A percentile compares a stretch with the other conserved stretches of the same genome.
phyloP scores from a whole-genome alignment of 2,888 invertebrate species.

The Parascotia fuliginaria region DNA sequence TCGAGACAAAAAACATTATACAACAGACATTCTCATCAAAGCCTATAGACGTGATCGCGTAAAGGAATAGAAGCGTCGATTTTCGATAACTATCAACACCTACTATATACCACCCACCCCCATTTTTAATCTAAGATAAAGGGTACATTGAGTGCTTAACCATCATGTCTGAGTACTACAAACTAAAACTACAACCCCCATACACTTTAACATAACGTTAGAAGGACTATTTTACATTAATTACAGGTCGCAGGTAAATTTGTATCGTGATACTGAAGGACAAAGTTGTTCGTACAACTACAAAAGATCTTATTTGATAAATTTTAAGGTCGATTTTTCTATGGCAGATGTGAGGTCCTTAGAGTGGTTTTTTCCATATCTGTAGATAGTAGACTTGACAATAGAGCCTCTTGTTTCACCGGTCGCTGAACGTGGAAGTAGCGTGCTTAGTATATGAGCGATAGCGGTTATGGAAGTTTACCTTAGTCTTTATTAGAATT shows the following conservation, averaged over 20 bases:
- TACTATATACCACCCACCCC: conserved; percentile 52
- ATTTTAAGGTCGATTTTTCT: conserved; percentile 39
- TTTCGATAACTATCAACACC: conserved; percentile 50
- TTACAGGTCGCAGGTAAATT: conserved; percentile 24
- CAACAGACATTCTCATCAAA: conserved; percentile 2
- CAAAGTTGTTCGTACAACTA: conserved; percentile 37
- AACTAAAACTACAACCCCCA: conserved; percentile 25
- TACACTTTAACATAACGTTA: conserved; percentile 1
- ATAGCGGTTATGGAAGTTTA: conserved; percentile 29
- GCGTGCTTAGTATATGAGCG: conserved; percentile 29
- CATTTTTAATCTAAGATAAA: conserved; percentile 84
- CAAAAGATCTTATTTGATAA: conserved; percentile 5
- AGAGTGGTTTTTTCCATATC: conserved; percentile 62
- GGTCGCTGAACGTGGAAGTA: conserved; percentile 65
- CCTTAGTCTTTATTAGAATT: neutral
- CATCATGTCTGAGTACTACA: conserved; percentile 62
- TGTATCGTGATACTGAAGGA: conserved; percentile 43
- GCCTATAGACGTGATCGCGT: conserved; percentile 25
- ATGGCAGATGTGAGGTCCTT: conserved; percentile 12
- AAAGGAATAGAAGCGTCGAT: conserved; percentile 34
- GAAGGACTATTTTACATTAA: conserved; percentile 15
- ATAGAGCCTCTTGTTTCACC: conserved; percentile 81
- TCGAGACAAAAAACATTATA: neutral
- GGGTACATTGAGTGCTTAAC: conserved; percentile 82
- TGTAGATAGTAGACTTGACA: conserved; percentile 76